Conservation (phyloP, 2,797 vertebrate genomes). For the Linurgus olivaceus region DNA sequence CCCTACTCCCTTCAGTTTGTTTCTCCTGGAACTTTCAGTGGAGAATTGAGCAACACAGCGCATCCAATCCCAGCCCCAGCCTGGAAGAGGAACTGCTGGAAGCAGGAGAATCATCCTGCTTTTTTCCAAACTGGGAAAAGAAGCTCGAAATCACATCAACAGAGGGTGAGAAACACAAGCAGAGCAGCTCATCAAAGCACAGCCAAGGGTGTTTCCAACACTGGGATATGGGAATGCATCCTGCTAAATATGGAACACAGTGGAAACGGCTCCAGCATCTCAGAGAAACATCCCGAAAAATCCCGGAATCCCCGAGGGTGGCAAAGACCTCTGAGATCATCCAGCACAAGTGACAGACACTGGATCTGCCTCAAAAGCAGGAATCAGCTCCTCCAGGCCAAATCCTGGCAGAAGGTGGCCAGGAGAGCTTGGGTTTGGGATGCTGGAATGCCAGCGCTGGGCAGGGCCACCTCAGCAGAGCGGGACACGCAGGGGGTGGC, state of each 20-base stretch:
- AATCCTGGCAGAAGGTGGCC: background rate
- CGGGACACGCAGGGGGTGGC: fast-evolving
- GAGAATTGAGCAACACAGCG: background rate
- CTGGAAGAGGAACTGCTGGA: background rate
- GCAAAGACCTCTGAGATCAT: background rate
- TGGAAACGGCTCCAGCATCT: fast-evolving
- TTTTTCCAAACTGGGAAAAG: background rate
- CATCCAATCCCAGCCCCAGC: background rate
- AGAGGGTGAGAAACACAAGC: background rate
- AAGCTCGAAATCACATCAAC: background rate
- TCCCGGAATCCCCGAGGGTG: background rate
- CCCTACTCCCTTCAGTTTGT: background rate
- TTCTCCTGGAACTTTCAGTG: background rate
- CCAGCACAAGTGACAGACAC: background rate
- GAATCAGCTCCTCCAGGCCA: background rate
- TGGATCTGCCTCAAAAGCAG: background rate
- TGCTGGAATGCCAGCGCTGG: fast-evolving
- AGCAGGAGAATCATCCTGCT: background rate
- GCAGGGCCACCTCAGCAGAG: background rate
- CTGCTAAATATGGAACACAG: background rate
- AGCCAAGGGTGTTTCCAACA: background rate
- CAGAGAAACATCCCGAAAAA: fast-evolving
- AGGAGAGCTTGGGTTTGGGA: background rate
- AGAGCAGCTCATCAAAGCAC: background rate
- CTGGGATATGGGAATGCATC: background rate